phyloP scores from a whole-genome alignment of 2,113 vertebrate species.

The Upupa epops region DNA sequence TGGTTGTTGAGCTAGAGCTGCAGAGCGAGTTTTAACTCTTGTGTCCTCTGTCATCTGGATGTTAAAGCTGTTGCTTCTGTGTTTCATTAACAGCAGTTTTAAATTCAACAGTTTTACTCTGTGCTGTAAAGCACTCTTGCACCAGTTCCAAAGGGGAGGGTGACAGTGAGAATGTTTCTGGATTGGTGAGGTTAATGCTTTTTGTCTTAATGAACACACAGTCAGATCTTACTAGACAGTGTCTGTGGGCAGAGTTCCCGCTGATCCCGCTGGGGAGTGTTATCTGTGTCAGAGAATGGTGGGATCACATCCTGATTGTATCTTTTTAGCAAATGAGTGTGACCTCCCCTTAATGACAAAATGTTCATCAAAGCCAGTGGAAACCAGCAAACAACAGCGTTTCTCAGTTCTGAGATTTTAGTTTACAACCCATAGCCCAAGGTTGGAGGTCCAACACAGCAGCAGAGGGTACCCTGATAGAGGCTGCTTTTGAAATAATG shows the following conservation, averaged over 20 bases:
- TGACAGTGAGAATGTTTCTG: not conserved
- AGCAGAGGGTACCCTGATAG: not conserved
- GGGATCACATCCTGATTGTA: not conserved
- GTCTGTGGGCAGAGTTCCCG: not conserved
- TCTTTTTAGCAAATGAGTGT: not conserved
- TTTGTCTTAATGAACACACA: conserved; percentile 1
- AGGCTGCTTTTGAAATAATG: not conserved
- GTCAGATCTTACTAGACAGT: not conserved
- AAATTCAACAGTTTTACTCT: not conserved
- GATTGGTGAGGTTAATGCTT: not conserved
- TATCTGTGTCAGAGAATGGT: not conserved
- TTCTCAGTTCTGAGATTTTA: not conserved
- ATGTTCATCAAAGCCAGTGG: not conserved
- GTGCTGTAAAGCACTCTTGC: not conserved
- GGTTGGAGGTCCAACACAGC: not conserved
- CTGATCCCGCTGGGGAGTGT: not conserved
- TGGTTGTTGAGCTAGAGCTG: not conserved
- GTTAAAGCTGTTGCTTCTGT: not conserved
- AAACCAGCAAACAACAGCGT: not conserved
- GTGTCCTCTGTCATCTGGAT: not conserved
- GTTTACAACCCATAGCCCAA: not conserved
- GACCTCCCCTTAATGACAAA: not conserved
- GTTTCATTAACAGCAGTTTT: not conserved
- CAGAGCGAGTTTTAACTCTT: not conserved
- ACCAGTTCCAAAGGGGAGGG: not conserved